These are phyloP conservation scores for Nothura maculosa DNA, from an alignment of 2,797 vertebrate genomes.

Conservation along the genomic window DNA sequence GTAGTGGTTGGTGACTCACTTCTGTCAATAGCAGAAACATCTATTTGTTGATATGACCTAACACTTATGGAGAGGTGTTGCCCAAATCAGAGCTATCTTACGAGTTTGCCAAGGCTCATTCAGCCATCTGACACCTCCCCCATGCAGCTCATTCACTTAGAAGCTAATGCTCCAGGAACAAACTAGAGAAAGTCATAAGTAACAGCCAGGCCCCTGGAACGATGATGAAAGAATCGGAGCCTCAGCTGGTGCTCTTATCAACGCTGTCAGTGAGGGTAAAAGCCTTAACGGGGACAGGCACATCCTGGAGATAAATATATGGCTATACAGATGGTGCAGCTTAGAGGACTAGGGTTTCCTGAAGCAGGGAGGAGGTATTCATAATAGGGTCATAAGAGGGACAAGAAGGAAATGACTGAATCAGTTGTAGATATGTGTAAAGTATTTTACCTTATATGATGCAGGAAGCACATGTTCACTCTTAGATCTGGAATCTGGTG, in stretches of 20 bases:
- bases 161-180: background rate
- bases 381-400: conserved; percentile 50
- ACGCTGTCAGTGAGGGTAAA: background rate
- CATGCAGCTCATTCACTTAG: background rate
- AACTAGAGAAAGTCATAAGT: background rate
- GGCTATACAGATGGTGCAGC: conserved; percentile 54
- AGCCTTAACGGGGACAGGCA: conserved; percentile 56
- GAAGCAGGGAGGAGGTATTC: conserved; percentile 30
- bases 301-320: conserved; percentile 66
- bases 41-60: conserved; percentile 7
- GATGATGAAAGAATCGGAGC: background rate
- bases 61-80: background rate
- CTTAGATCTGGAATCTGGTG: conserved; percentile 40
- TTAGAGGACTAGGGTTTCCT: conserved; percentile 63
- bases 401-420: conserved; percentile 66
- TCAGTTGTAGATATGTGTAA: conserved; percentile 4
- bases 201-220: background rate
- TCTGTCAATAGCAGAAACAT: background rate
- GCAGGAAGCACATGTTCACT: conserved; percentile 68
- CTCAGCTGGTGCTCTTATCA: conserved; percentile 59
- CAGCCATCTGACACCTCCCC: background rate
- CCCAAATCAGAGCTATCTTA: background rate
- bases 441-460: conserved; percentile 29
- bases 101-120: background rate
- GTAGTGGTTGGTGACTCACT: conserved; percentile 45